phyloP scores from a whole-genome alignment of 2,888 invertebrate species.

The Uloborus plumipes region DNA sequence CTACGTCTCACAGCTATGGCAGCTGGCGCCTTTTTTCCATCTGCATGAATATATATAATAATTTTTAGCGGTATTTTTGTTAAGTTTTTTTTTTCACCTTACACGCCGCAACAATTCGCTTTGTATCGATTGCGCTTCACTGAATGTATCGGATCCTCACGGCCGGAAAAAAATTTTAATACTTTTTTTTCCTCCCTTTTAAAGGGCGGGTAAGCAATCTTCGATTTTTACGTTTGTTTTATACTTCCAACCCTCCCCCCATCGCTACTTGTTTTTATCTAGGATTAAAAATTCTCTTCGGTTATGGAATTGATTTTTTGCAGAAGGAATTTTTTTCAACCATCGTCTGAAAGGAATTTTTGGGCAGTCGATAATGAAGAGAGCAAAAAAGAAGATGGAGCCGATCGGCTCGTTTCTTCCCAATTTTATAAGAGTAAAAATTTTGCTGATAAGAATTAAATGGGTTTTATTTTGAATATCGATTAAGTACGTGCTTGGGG shows the following conservation, averaged over 20 bases:
- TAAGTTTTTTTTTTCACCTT: constrained; percentile 44
- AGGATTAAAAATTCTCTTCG: constrained; percentile 63
- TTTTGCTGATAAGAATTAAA: constrained; percentile 64
- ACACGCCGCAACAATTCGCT: constrained; percentile 59
- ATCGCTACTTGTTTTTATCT: constrained; percentile 61
- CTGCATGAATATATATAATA: constrained; percentile 65
- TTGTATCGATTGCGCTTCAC: constrained; percentile 62
- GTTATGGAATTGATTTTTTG: constrained; percentile 62
- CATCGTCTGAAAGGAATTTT: constrained; percentile 48
- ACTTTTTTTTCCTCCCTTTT: constrained; percentile 17
- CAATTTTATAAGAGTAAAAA: constrained; percentile 63
- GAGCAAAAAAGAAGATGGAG: constrained; percentile 51
- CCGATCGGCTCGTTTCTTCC: constrained; percentile 48
- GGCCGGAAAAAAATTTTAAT: constrained; percentile 10
- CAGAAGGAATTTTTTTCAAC: constrained; percentile 31
- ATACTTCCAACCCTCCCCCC: constrained; percentile 38
- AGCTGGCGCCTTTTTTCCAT: constrained; percentile 63
- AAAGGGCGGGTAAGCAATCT: constrained; percentile 23
- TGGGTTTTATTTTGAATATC: constrained; percentile 63
- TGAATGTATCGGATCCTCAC: constrained; percentile 60
- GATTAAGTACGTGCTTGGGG: constrained; percentile 38
- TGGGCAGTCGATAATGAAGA: constrained; percentile 62
- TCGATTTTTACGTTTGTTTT: constrained; percentile 64
- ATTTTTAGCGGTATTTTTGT: constrained; percentile 44
- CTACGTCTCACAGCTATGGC: constrained; percentile 56